Percentiles rank a stretch among this genome's conserved stretches.
Conservation (phyloP, 2,888 invertebrate species). For the Labia minor region DNA sequence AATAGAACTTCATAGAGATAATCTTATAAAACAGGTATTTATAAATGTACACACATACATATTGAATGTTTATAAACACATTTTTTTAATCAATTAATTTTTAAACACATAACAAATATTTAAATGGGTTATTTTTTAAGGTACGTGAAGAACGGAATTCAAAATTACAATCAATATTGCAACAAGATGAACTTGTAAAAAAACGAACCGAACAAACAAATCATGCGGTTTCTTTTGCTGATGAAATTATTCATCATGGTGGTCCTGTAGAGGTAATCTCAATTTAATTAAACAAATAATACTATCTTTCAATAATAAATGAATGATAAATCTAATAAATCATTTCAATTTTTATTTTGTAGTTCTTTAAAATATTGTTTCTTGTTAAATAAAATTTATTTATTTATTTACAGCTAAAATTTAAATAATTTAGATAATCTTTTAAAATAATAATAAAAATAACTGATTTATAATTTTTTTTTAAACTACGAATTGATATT, state of each 20-base stretch:
- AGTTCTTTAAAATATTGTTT: no score
- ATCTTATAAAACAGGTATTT: conserved; percentile 40
- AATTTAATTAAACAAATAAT: no score
- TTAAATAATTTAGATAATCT: no score
- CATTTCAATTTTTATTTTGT: no score
- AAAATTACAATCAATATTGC: conserved; percentile 37
- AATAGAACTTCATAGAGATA: conserved; percentile 48
- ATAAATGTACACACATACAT: no score
- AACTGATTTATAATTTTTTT: no score
- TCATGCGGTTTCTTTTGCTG: conserved; percentile 52
- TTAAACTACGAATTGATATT: no score
- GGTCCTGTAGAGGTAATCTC: conserved; percentile 59
- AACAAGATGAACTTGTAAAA: conserved; percentile 39
- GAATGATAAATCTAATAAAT: no score
- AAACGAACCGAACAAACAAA: conserved; percentile 45
- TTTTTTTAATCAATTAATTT: background rate
- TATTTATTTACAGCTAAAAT: no score
- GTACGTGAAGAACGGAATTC: conserved; percentile 31
- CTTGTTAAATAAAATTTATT: no score
- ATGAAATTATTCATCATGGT: conserved; percentile 52
- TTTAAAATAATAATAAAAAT: no score
- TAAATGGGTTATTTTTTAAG: conserved; percentile 29
- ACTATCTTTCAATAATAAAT: no score
- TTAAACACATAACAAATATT: conserved; percentile 29
- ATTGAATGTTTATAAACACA: background rate